These are phyloP conservation scores for Melangyna quadrimaculata DNA, from an alignment of 2,888 invertebrate species.

Conservation along the genomic window DNA sequence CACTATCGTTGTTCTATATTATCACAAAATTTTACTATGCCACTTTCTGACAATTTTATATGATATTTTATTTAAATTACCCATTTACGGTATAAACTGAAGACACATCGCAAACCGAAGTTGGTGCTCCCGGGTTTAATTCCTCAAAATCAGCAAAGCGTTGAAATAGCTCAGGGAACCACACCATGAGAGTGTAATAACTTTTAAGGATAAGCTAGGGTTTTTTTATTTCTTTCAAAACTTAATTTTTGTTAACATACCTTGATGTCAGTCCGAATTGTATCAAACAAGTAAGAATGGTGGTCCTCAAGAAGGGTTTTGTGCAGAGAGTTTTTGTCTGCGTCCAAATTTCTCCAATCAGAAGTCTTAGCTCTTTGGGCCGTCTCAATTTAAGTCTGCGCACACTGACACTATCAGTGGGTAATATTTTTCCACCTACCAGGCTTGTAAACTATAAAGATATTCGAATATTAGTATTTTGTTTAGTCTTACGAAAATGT, in stretches of 20 bases:
- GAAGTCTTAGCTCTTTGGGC: constrained; percentile 86
- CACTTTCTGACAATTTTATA: too few relatives aligned
- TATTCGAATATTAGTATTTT: not conserved
- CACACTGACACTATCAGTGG: constrained; percentile 81
- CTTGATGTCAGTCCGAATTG: constrained; percentile 91
- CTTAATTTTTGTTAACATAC: constrained; percentile 77
- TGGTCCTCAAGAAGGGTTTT: constrained; percentile 88
- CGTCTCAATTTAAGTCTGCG: constrained; percentile 87
- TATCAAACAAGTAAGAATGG: constrained; percentile 88
- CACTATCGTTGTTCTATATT: constrained; percentile 24
- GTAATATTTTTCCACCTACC: constrained; percentile 83
- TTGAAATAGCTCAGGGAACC: constrained; percentile 94
- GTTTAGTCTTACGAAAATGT: not conserved
- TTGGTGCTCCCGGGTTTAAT: constrained; percentile 85
- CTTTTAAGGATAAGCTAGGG: constrained; percentile 81
- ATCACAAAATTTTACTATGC: not conserved
- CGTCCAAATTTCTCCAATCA: constrained; percentile 87
- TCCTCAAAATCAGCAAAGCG: constrained; percentile 90
- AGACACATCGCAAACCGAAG: constrained; percentile 90
- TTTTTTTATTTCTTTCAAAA: not conserved
- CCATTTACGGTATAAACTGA: constrained; percentile 82
- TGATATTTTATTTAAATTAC: constrained; percentile 63
- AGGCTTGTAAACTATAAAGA: constrained; percentile 86
- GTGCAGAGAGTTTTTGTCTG: constrained; percentile 89
- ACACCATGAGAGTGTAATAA: constrained; percentile 95